A percentile compares a stretch with the other conserved stretches of the same genome.
Evolutionary conservation across 2,797 vertebrate genomes (phyloP).

Genomic region (Otus scops): DNA sequence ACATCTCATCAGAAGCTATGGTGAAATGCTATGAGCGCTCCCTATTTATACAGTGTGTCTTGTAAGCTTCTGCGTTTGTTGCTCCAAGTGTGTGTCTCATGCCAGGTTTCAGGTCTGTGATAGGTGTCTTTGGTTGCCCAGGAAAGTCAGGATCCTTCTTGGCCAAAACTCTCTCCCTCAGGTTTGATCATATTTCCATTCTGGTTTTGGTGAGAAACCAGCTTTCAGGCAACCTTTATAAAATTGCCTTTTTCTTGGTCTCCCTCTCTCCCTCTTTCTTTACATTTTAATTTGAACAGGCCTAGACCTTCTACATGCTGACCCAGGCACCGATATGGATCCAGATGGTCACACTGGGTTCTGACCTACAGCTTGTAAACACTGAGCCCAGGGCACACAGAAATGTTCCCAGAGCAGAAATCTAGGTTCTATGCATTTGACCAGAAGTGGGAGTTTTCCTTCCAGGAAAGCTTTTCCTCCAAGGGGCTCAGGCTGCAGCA

Average conservation of each 20-base stretch:
- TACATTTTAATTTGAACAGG: neutral
- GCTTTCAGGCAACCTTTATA: neutral
- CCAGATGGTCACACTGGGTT: neutral
- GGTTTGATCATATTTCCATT: neutral
- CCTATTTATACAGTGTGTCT: neutral
- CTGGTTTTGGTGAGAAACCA: neutral
- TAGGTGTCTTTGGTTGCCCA: neutral
- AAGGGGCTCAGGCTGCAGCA: neutral
- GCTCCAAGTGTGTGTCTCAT: neutral
- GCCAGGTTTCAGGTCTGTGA: neutral
- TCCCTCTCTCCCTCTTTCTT: neutral
- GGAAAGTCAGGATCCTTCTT: neutral
- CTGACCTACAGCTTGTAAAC: neutral
- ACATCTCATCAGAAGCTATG: neutral
- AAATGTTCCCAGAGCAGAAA: neutral
- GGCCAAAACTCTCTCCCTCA: neutral
- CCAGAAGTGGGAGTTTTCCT: neutral
- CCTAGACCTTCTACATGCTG: neutral
- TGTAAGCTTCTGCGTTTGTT: neutral
- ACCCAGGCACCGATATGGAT: accelerated
- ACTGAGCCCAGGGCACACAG: neutral
- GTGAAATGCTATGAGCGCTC: neutral
- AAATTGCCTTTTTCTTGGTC: neutral
- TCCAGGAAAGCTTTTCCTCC: neutral
- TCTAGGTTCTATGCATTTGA: neutral